phyloP scores from a whole-genome alignment of 2,888 invertebrate species.

The Cylloceria caligata region DNA sequence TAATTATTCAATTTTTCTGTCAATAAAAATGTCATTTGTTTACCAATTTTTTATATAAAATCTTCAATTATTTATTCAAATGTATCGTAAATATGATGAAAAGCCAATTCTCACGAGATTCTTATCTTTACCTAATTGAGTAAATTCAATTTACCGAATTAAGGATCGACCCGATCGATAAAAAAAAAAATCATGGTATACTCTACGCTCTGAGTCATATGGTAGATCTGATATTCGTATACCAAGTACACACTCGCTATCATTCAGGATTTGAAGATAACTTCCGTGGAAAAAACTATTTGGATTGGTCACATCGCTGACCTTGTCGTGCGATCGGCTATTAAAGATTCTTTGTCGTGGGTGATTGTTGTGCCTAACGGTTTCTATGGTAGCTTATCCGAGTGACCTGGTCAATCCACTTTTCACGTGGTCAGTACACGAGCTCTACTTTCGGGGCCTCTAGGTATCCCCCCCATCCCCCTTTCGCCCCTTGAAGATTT shows the following conservation, averaged over 20 bases:
- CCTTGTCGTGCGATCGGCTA: constrained; percentile 79
- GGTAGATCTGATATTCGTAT: background rate
- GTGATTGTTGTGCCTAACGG: constrained; percentile 79
- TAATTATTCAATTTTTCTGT: too few relatives aligned
- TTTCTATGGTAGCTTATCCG: constrained; percentile 79
- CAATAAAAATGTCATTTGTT: too few relatives aligned
- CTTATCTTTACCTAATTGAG: background rate
- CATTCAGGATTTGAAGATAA: background rate
- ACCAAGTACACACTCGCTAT: background rate
- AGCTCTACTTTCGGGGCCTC: constrained; percentile 47
- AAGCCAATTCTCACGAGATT: too few relatives aligned
- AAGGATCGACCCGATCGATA: constrained; percentile 1
- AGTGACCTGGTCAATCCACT: constrained; percentile 83
- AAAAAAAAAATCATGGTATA: background rate
- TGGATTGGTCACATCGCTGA: constrained; percentile 70
- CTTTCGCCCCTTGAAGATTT: constrained; percentile 57
- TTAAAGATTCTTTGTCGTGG: constrained; percentile 73
- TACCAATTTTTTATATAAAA: too few relatives aligned
- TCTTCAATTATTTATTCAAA: too few relatives aligned
- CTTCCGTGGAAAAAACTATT: background rate
- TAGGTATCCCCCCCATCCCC: constrained; percentile 11
- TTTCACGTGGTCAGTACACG: constrained; percentile 81
- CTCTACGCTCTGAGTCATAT: background rate
- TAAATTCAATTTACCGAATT: too few relatives aligned
- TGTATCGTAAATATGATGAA: too few relatives aligned